Evolutionary conservation across 2,888 invertebrate species (phyloP).

Genomic region (Acrobasis repandana): DNA sequence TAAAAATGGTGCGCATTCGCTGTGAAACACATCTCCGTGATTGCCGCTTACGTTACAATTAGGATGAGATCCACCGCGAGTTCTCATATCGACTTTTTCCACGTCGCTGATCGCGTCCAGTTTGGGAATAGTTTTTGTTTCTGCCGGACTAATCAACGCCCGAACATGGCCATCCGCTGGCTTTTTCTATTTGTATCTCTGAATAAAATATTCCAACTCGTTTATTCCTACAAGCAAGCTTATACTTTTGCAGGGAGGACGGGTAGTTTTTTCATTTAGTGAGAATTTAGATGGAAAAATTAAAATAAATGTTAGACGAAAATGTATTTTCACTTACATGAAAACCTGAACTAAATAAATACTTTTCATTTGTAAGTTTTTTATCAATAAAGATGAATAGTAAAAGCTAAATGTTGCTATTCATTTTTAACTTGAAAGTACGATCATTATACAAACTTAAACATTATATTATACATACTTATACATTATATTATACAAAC

Average conservation of each 20-base stretch:
- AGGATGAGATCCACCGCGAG: conserved; percentile 49
- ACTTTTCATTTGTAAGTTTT: too few species aligned
- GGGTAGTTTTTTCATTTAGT: background rate
- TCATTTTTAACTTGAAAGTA: too few species aligned
- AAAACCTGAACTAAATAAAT: too few species aligned
- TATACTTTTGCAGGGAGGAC: conserved; percentile 18
- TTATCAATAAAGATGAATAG: too few species aligned
- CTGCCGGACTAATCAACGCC: conserved; percentile 77
- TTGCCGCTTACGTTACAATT: conserved; percentile 76
- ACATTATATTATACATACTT: too few species aligned
- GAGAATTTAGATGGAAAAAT: background rate
- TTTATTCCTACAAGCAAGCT: conserved; percentile 38
- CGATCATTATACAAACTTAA: too few species aligned
- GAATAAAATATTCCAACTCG: conserved; percentile 48
- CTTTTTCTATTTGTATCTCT: conserved; percentile 53
- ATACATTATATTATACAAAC: too few species aligned
- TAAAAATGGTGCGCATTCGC: conserved; percentile 68
- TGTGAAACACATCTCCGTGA: conserved; percentile 73
- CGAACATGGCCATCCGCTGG: conserved; percentile 59
- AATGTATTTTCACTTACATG: too few species aligned
- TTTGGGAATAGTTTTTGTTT: conserved; percentile 80
- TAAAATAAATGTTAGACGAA: too few species aligned
- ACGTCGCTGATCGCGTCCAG: conserved; percentile 72
- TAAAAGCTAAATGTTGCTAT: too few species aligned
- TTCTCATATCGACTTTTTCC: conserved; percentile 79